Base-by-base conservation (phyloP, 2,888 invertebrate species). In the Steinernema carpocapsae region DNA sequence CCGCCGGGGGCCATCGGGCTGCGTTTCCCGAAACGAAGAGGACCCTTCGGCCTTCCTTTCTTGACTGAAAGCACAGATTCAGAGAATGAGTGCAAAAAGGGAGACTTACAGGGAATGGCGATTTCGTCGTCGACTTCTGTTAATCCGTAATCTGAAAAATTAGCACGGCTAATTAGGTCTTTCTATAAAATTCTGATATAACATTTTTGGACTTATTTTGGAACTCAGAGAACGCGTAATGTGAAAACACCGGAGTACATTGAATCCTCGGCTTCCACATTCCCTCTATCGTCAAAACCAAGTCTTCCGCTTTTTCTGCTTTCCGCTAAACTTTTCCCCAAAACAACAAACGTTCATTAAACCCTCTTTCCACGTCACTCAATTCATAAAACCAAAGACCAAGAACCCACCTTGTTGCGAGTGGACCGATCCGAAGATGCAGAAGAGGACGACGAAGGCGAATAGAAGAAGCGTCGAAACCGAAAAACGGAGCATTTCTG, bases 361-460 rank as follows among this genome's bases (percentile, higher is more conserved):
- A n/a, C n/a, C n/a, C n/a, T n/a, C n/a, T n/a, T 37, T 37, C 4
- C 3, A 37, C 37, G 3, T 37, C 37, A 37, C 37, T 37, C 4
- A 3, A 6, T 37, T 37, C 37, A 37, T 37, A 37, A 37, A 37
- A 10, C 37, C 37, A 37, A 10, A 10, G 10, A 10, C 37, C 37
- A 37, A 37, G 37, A 37, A 37, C 37, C 37, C 37, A 37, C 37
- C 37, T 37, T 37, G 37, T 64, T 64, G 64, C 26, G 64, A 64
- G 64, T 64, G 64, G 32, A 64, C 64, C 17, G 64, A 37, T 17
- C 64, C 64, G 17, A 64, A 7, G 64, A 64, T 17, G 64, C 64
- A 64, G 64, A 64, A 64, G 64, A 64, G 64, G 64, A 32, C 37
- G 64, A 64, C 64, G 32, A 64, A 64, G 64, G 32, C 64, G 32